These are phyloP conservation scores for Melanotaenia parkinsoni DNA, from an alignment of 2,797 vertebrate species.

Conservation along the genomic window DNA sequence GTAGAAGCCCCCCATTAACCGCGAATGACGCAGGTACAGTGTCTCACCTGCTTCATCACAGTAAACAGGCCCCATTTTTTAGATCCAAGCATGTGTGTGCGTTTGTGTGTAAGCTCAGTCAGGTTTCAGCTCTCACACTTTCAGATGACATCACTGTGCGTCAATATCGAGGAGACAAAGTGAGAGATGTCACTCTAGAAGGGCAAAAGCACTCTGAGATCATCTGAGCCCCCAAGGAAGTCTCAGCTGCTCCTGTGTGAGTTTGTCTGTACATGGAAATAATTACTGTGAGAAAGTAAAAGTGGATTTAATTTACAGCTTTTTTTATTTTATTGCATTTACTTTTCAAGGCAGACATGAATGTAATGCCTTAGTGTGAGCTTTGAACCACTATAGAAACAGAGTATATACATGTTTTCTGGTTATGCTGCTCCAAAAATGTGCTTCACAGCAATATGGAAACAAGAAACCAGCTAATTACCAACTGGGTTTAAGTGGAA, in stretches of 20 bases:
- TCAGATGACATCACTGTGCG: slow-evolving; percentile 61
- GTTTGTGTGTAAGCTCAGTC: slow-evolving; percentile 21
- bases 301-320: slow-evolving; percentile 1
- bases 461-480: background rate
- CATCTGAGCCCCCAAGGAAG: slow-evolving; percentile 48
- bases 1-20: background rate
- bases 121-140: slow-evolving; percentile 66
- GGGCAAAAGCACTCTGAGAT: slow-evolving; percentile 63
- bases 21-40: background rate
- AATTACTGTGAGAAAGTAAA: slow-evolving; percentile 25
- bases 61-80: slow-evolving; percentile 4
- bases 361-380: background rate
- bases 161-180: slow-evolving; percentile 55
- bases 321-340: background rate
- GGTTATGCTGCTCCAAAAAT: background rate
- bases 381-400: background rate
- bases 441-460: background rate
- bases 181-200: slow-evolving; percentile 70
- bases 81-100: slow-evolving; percentile 10
- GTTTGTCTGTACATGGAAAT: slow-evolving; percentile 32
- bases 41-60: slow-evolving; percentile 22
- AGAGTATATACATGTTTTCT: background rate
- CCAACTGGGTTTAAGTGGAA: background rate
- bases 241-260: slow-evolving; percentile 9
- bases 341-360: background rate